A percentile compares a stretch with the other conserved stretches of the same genome.
Conservation (phyloP, 2,888 invertebrate genomes). For the Nemotelus pantherinus region DNA sequence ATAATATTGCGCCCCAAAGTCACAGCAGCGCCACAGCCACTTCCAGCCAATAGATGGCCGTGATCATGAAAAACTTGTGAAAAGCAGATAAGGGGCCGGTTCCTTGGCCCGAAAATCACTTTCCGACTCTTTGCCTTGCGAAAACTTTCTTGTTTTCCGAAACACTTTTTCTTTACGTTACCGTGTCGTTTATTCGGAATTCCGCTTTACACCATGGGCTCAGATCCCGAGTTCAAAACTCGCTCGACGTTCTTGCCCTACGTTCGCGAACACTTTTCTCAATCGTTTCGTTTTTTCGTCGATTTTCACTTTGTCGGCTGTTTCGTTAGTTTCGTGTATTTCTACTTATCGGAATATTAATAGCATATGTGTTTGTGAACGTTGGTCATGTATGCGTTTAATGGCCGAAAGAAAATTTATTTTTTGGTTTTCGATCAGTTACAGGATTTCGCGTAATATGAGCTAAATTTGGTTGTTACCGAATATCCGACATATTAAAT, state of each 20-base stretch:
- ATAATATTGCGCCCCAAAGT: too few relatives aligned
- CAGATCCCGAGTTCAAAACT: neutral
- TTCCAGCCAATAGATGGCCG: neutral
- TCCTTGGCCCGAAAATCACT: slow-evolving; percentile 11
- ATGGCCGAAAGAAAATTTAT: neutral
- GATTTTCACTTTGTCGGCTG: slow-evolving; percentile 30
- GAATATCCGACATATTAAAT: neutral
- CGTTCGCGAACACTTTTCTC: slow-evolving; percentile 9
- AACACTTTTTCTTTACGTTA: slow-evolving; percentile 13
- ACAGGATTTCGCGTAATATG: neutral
- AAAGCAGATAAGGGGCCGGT: slow-evolving; percentile 4
- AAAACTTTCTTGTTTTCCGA: slow-evolving; percentile 10
- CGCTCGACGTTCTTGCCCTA: slow-evolving; percentile 11
- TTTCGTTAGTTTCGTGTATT: slow-evolving; percentile 15
- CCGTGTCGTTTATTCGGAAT: slow-evolving; percentile 48
- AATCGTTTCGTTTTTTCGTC: neutral
- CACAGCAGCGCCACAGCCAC: too few relatives aligned
- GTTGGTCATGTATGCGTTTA: neutral
- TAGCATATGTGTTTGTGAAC: neutral
- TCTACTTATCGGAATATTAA: neutral
- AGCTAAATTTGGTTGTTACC: neutral
- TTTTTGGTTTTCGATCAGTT: neutral
- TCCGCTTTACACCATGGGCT: slow-evolving; percentile 40
- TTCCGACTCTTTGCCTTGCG: slow-evolving; percentile 11
- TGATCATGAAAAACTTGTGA: neutral